A percentile compares a stretch with the other conserved stretches of the same genome.
These are phyloP conservation scores for Zaprionus gabonicus DNA, from an alignment of 1,140 invertebrate genomes.

Conservation along the genomic window DNA sequence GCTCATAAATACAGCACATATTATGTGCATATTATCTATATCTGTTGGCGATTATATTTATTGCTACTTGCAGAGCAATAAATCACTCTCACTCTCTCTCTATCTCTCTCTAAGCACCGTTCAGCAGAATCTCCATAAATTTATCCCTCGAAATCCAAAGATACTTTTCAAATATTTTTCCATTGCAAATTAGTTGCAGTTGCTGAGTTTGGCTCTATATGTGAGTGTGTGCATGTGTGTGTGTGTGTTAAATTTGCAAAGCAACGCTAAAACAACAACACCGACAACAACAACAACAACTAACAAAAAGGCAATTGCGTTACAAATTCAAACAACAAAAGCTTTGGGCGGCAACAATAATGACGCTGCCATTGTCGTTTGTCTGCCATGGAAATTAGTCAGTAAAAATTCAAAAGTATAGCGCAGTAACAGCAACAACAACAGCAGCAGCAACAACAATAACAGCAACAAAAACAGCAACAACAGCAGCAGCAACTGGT, in stretches of 20 bases:
- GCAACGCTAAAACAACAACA: conserved; percentile 37
- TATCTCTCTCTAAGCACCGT: neutral
- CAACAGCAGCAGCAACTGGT: conserved; percentile 44
- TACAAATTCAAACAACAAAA: conserved; percentile 57
- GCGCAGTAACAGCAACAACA: conserved; percentile 39
- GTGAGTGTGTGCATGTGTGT: conserved; percentile 13
- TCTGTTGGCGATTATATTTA: neutral
- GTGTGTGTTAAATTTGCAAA: conserved; percentile 38
- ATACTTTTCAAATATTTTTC: conserved; percentile 25
- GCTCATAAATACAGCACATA: neutral
- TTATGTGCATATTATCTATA: neutral
- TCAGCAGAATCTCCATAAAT: conserved; percentile 2
- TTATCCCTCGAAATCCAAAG: neutral
- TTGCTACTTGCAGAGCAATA: neutral
- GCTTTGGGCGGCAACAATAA: conserved; percentile 61
- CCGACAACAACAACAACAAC: conserved; percentile 5
- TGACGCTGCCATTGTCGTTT: conserved; percentile 50
- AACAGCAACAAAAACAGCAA: conserved; percentile 31
- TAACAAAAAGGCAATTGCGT: conserved; percentile 29
- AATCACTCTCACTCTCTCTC: neutral
- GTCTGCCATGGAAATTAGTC: conserved; percentile 73
- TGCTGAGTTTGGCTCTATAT: neutral
- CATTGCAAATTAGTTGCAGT: conserved; percentile 25
- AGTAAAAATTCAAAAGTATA: conserved; percentile 57
- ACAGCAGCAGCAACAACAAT: conserved; percentile 33